Conservation (phyloP, 2,797 vertebrate species). For the Sebastes steindachneri region DNA sequence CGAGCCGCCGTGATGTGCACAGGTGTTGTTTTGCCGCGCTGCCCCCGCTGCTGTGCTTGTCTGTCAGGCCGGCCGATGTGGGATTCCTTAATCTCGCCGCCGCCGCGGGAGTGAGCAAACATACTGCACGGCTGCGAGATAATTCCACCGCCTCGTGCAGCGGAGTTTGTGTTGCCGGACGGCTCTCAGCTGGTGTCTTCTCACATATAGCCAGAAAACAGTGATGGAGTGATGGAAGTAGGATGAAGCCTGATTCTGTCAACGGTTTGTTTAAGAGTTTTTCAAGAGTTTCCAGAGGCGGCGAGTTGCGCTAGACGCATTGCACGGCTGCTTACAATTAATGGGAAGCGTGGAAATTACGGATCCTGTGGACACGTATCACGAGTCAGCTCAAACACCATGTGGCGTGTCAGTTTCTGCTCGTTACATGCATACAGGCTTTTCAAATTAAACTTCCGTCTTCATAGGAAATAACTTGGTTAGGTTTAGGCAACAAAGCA, state of each 20-base stretch:
- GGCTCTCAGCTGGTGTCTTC: background rate
- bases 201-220: background rate
- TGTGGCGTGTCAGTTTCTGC: no score
- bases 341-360: no score
- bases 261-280: no score
- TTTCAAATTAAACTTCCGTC: no score
- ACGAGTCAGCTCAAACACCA: background rate
- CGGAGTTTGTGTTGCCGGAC: background rate
- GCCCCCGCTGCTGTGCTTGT: constrained; percentile 29
- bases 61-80: constrained; percentile 26
- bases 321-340: no score
- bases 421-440: no score
- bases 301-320: no score
- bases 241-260: background rate
- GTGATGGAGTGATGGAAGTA: background rate
- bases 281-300: no score
- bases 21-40: constrained; percentile 64
- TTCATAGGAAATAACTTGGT: no score
- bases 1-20: constrained; percentile 57
- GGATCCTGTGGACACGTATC: no score
- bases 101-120: constrained; percentile 37
- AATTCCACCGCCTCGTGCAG: constrained; percentile 16
- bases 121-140: constrained; percentile 27
- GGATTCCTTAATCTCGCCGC: constrained; percentile 53
- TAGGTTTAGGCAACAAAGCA: no score